Percentiles rank a stretch among this genome's conserved stretches.
phyloP scores from a whole-genome alignment of 1,140 invertebrate species.

The Drosophila triauraria region DNA sequence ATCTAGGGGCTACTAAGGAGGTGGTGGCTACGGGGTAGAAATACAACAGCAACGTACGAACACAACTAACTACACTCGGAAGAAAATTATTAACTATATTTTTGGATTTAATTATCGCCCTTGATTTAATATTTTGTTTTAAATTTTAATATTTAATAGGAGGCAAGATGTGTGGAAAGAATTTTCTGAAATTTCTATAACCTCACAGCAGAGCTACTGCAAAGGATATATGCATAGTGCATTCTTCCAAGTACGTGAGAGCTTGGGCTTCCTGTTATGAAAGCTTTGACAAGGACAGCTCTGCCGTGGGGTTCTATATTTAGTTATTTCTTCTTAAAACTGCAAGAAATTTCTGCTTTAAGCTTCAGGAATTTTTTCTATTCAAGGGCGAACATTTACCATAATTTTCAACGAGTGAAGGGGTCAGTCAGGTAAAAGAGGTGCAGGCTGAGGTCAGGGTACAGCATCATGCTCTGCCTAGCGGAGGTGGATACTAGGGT shows the following conservation, averaged over 20 bases:
- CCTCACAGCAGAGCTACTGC: too few relatives aligned
- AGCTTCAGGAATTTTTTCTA: too few relatives aligned
- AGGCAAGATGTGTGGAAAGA: too few relatives aligned
- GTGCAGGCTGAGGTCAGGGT: constrained; percentile 16
- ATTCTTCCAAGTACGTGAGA: too few relatives aligned
- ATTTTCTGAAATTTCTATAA: too few relatives aligned
- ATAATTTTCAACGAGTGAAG: constrained; percentile 15
- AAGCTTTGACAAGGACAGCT: too few relatives aligned
- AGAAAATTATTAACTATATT: not conserved
- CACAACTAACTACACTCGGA: constrained; percentile 41
- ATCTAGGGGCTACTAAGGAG: constrained; percentile 31
- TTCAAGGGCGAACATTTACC: not conserved
- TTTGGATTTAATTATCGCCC: not conserved
- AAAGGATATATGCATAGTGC: too few relatives aligned
- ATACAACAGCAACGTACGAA: constrained; percentile 58
- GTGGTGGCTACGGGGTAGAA: constrained; percentile 43
- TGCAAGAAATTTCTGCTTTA: too few relatives aligned
- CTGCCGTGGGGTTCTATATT: too few relatives aligned
- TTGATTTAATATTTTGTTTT: not conserved
- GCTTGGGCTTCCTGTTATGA: too few relatives aligned
- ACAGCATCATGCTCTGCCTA: constrained; percentile 49
- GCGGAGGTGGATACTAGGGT: constrained; percentile 18
- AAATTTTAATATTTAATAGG: not conserved
- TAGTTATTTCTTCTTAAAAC: too few relatives aligned
- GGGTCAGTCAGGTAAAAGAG: not conserved